Evolutionary conservation across 2,888 invertebrate species (phyloP).

Genomic region (Drosophila subsilvestris): DNA sequence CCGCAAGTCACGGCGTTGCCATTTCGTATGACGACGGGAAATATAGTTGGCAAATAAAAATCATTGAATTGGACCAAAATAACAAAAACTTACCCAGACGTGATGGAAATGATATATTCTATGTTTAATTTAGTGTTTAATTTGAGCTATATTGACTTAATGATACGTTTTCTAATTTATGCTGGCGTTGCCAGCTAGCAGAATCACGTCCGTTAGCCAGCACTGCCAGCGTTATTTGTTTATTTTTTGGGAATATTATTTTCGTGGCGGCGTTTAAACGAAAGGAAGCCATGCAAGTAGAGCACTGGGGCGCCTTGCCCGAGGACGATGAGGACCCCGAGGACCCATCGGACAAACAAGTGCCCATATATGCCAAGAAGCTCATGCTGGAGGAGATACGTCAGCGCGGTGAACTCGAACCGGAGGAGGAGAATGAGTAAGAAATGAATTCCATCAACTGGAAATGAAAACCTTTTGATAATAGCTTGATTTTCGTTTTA

Average conservation of each 20-base stretch:
- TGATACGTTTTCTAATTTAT: background rate
- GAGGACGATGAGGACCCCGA: slow-evolving; percentile 50
- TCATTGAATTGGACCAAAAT: background rate
- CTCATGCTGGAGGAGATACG: slow-evolving; percentile 72
- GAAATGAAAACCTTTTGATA: background rate
- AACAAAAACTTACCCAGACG: background rate
- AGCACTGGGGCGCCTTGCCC: slow-evolving; percentile 57
- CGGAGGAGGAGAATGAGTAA: slow-evolving; percentile 59
- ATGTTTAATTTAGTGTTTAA: background rate
- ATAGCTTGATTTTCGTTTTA: background rate
- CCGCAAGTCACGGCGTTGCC: slow-evolving; percentile 44
- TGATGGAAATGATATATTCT: background rate
- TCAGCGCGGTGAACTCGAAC: slow-evolving; percentile 45
- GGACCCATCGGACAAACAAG: slow-evolving; percentile 47
- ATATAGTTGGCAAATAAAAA: background rate
- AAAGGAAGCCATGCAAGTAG: slow-evolving; percentile 44
- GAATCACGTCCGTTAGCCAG: slow-evolving; percentile 1
- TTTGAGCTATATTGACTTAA: background rate
- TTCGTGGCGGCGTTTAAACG: background rate
- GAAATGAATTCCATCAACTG: background rate
- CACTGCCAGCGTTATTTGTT: slow-evolving; percentile 22
- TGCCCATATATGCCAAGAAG: slow-evolving; percentile 66
- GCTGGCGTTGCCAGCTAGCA: slow-evolving; percentile 39
- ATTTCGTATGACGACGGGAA: slow-evolving; percentile 14
- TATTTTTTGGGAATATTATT: slow-evolving; percentile 16